phyloP scores from a whole-genome alignment of 92 coral and sea anemone genomes.

The Parazoanthus darwini region DNA sequence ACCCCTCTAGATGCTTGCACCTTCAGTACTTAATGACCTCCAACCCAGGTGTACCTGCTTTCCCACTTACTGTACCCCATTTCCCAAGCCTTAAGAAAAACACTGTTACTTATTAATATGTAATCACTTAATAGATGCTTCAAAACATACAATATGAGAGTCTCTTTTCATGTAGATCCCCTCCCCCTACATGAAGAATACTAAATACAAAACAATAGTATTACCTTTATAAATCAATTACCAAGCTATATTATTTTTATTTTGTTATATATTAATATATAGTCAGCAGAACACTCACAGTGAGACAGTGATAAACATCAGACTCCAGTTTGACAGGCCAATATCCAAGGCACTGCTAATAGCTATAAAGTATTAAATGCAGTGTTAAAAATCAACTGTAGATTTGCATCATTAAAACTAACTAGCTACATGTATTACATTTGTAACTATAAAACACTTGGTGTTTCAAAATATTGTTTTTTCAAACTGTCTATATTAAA shows the following conservation, averaged over 20 bases:
- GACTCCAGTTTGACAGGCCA: conserved; percentile 95
- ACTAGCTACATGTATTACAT: neutral
- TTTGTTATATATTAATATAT: too few relatives aligned
- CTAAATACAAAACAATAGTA: neutral
- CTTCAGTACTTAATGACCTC: too few relatives aligned
- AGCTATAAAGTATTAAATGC: conserved; percentile 59
- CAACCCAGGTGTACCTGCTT: too few relatives aligned
- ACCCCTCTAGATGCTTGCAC: too few relatives aligned
- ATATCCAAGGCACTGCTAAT: conserved; percentile 95
- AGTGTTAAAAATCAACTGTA: neutral
- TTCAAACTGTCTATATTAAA: neutral
- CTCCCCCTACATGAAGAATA: neutral
- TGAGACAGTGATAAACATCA: conserved; percentile 93
- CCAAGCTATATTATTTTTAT: too few relatives aligned
- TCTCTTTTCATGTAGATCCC: neutral
- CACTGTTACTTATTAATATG: too few relatives aligned
- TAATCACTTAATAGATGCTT: neutral
- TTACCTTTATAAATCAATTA: too few relatives aligned
- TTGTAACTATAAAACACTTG: neutral
- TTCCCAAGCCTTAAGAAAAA: too few relatives aligned
- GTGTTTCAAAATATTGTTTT: neutral
- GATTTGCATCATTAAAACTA: neutral
- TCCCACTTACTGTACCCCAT: too few relatives aligned
- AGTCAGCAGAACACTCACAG: conserved; percentile 61
- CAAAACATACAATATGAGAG: neutral